phyloP scores from a whole-genome alignment of 2,797 vertebrate species.

The Cuniculus paca region DNA sequence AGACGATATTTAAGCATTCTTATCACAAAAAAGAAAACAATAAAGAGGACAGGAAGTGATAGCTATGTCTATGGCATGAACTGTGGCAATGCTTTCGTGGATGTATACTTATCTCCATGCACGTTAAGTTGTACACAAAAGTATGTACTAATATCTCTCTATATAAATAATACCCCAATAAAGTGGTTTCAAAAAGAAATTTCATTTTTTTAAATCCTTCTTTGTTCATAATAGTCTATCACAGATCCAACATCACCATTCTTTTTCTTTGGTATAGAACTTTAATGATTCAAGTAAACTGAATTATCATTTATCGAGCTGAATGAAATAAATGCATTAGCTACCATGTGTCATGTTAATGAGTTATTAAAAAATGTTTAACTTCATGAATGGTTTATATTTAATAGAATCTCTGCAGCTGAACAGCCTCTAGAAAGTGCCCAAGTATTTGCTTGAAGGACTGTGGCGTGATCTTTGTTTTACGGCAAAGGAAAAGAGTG shows the following conservation, averaged over 20 bases:
- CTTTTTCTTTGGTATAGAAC: background rate
- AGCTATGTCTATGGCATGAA: background rate
- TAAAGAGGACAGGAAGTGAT: background rate
- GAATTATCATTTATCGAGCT: background rate
- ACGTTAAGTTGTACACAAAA: background rate
- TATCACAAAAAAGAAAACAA: background rate
- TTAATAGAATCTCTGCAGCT: background rate
- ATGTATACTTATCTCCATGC: background rate
- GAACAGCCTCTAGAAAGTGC: background rate
- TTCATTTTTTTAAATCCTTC: background rate
- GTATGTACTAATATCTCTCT: background rate
- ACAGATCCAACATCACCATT: background rate
- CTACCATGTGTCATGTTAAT: background rate
- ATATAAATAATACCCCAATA: background rate
- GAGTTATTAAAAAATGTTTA: background rate
- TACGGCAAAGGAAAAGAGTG: background rate
- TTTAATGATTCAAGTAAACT: constrained; percentile 35
- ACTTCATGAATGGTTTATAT: constrained; percentile 43
- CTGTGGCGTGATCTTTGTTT: background rate
- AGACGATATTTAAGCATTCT: background rate
- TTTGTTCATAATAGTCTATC: background rate
- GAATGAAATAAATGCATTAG: constrained; percentile 35
- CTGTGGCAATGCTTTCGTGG: background rate
- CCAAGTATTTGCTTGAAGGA: background rate
- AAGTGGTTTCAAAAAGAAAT: background rate